Evolutionary conservation across 2,888 invertebrate genomes (phyloP).

Genomic region (Rhamphomyia laevipes): DNA sequence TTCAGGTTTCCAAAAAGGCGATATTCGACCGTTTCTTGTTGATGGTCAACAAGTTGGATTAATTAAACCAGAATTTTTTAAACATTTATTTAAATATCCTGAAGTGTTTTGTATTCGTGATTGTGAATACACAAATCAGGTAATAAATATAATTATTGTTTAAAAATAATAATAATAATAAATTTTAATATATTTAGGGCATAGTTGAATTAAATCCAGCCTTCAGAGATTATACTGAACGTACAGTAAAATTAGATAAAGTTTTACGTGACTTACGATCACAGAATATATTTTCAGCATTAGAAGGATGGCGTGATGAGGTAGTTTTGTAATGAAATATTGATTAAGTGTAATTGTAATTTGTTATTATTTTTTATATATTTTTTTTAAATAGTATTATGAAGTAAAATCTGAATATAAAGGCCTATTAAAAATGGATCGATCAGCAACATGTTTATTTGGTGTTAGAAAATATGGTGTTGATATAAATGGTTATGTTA

Average conservation of each 20-base stretch:
- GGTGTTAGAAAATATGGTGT: constrained; percentile 91
- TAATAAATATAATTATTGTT: constrained; percentile 1
- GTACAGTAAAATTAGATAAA: constrained; percentile 64
- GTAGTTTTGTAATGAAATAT: too few relatives aligned
- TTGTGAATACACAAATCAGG: constrained; percentile 32
- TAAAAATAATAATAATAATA: constrained; percentile 1
- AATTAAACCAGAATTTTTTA: constrained; percentile 71
- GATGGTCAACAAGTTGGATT: constrained; percentile 84
- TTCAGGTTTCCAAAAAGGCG: constrained; percentile 56
- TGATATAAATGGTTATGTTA: constrained; percentile 86
- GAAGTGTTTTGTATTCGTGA: constrained; percentile 49
- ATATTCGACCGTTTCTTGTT: constrained; percentile 78
- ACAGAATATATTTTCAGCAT: constrained; percentile 64
- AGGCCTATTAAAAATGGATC: constrained; percentile 67
- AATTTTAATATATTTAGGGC: constrained; percentile 51
- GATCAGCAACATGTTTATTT: constrained; percentile 86
- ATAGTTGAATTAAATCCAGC: constrained; percentile 76
- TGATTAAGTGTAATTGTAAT: too few relatives aligned
- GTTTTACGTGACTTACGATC: constrained; percentile 64
- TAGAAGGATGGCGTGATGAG: constrained; percentile 91
- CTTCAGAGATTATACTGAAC: constrained; percentile 72
- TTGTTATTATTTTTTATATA: neutral
- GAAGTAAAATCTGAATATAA: constrained; percentile 65
- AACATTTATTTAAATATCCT: constrained; percentile 67
- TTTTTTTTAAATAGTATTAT: constrained; percentile 49